Evolutionary conservation across 1,140 invertebrate species (phyloP).

Genomic region (Lasaia peninsularis): DNA sequence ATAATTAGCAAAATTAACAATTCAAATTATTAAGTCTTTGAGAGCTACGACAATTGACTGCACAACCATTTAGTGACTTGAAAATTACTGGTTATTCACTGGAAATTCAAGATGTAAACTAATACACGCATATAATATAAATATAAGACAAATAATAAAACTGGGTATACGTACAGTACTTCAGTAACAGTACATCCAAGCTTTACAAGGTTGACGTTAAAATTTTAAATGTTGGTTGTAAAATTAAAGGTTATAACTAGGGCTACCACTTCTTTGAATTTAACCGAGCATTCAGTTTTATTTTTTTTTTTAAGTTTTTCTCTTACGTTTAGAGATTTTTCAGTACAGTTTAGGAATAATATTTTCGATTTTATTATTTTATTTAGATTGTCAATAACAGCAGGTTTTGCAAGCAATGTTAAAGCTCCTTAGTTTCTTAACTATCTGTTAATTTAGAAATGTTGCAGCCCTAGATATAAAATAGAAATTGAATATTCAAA

Average conservation of each 20-base stretch:
- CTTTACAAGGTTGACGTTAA: conserved; percentile 5
- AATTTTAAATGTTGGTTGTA: background rate
- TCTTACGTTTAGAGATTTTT: too few relatives aligned
- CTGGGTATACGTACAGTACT: background rate
- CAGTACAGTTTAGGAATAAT: too few relatives aligned
- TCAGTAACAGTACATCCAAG: background rate
- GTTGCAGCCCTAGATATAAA: too few relatives aligned
- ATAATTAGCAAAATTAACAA: background rate
- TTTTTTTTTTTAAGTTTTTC: too few relatives aligned
- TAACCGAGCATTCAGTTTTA: too few relatives aligned
- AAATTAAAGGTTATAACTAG: background rate
- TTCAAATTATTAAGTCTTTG: background rate
- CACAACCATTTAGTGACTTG: conserved; percentile 1
- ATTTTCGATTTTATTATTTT: too few relatives aligned
- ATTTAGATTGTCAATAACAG: too few relatives aligned
- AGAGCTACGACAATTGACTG: background rate
- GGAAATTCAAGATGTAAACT: background rate
- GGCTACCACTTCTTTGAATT: too few relatives aligned
- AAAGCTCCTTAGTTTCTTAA: too few relatives aligned
- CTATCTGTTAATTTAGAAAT: too few relatives aligned
- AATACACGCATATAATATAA: background rate
- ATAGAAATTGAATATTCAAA: too few relatives aligned
- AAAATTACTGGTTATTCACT: background rate
- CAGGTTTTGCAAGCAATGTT: too few relatives aligned
- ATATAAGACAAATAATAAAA: background rate